Percentiles rank a stretch among this genome's conserved stretches.
Evolutionary conservation across 2,888 invertebrate species (phyloP).

Genomic region (Noctua fimbriata): DNA sequence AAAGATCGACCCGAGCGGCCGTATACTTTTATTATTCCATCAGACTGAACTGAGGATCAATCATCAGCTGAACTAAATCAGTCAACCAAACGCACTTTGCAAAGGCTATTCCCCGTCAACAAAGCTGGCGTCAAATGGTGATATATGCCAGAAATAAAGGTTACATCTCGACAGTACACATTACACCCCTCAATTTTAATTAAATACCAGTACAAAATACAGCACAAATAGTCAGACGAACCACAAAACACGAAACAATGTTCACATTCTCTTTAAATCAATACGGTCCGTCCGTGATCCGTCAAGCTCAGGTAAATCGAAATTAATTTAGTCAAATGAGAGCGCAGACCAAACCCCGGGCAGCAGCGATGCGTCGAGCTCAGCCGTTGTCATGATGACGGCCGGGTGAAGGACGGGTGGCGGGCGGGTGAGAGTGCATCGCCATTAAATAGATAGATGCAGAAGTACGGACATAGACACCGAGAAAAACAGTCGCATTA

Average conservation of each 20-base stretch:
- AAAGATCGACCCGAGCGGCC: too few species aligned
- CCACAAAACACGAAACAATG: background rate
- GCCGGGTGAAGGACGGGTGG: constrained; percentile 8
- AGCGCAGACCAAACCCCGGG: constrained; percentile 18
- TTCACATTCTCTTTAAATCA: constrained; percentile 17
- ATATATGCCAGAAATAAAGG: background rate
- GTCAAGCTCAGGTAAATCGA: constrained; percentile 23
- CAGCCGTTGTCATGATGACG: constrained; percentile 31
- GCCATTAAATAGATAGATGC: background rate
- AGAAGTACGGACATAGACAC: constrained; percentile 12
- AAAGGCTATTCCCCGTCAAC: background rate
- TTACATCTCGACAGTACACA: background rate
- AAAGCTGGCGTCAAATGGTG: background rate
- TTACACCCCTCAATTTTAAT: background rate
- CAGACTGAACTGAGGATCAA: background rate
- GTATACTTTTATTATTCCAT: background rate
- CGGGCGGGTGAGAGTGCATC: constrained; percentile 11
- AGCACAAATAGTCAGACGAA: background rate
- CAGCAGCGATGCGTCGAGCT: constrained; percentile 26
- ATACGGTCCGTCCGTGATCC: background rate
- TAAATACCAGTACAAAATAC: constrained; percentile 5
- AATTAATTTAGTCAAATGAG: constrained; percentile 33
- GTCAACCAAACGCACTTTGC: background rate
- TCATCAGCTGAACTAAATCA: background rate
- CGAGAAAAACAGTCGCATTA: background rate